These are phyloP conservation scores for Engraulis encrasicolus DNA, from an alignment of 2,113 vertebrate species.

Conservation along the genomic window DNA sequence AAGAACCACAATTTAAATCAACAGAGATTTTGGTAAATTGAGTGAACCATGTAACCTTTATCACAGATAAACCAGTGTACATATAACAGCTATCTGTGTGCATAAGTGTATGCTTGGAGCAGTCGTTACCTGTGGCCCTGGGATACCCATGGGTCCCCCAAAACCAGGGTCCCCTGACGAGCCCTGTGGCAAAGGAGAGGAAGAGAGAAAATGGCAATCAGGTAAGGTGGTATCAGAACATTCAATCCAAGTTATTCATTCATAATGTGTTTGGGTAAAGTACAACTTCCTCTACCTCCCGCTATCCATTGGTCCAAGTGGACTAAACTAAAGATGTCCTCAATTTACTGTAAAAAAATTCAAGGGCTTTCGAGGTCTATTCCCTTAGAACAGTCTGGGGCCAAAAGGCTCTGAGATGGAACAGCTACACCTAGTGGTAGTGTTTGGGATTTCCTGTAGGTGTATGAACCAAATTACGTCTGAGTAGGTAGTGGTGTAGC, in stretches of 20 bases:
- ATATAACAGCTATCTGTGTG: not conserved
- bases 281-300: no score
- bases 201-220: not conserved
- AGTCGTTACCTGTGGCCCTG: slow-evolving; percentile 7
- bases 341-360: no score
- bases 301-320: no score
- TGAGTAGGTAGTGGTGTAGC: no score
- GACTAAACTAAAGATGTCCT: no score
- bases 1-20: not conserved
- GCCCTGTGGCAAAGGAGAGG: slow-evolving; percentile 73
- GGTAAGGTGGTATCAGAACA: not conserved
- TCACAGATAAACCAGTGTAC: not conserved
- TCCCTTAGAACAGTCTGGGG: no score
- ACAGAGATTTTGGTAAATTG: not conserved
- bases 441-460: no score
- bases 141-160: slow-evolving; percentile 78
- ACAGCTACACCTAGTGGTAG: no score
- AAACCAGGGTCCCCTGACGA: slow-evolving; percentile 80
- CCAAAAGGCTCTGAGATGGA: no score
- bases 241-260: not conserved
- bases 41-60: no score
- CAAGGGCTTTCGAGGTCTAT: no score
- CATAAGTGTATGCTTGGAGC: not conserved
- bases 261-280: slow-evolving; percentile 64
- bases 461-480: no score